These are phyloP conservation scores for Aphelocoma californica DNA, from an alignment of 2,797 vertebrate genomes.

Conservation along the genomic window DNA sequence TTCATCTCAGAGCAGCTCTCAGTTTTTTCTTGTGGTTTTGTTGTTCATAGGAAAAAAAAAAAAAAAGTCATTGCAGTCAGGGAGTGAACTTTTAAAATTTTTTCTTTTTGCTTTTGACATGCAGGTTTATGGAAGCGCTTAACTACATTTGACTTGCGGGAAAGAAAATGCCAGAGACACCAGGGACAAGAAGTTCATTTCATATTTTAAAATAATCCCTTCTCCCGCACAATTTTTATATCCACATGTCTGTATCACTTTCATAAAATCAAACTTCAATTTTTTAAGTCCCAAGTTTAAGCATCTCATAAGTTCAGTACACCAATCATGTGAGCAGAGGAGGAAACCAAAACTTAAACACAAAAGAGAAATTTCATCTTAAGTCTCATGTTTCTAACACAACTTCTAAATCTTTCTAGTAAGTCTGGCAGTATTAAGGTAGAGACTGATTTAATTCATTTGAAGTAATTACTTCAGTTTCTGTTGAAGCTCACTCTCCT, in stretches of 20 bases:
- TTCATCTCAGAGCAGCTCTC: not conserved
- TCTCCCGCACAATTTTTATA: not conserved
- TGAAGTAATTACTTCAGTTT: constrained; percentile 32
- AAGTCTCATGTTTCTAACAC: not conserved
- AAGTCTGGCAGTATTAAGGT: not conserved
- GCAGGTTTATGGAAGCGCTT: not conserved
- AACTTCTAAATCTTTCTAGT: not conserved
- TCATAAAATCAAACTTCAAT: not conserved
- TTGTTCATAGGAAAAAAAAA: not conserved
- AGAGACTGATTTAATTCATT: constrained; percentile 11
- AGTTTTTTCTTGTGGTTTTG: not conserved
- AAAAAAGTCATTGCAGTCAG: not conserved
- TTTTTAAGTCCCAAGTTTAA: not conserved
- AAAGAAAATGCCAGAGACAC: not conserved
- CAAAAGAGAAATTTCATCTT: not conserved
- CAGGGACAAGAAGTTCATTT: not conserved
- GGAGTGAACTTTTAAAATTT: not conserved
- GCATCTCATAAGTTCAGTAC: not conserved
- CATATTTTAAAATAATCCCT: not conserved
- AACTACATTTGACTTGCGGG: not conserved
- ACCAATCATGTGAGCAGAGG: not conserved
- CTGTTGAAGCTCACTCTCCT: constrained; percentile 15
- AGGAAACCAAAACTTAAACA: not conserved
- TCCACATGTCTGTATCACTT: not conserved
- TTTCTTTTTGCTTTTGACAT: not conserved